Conservation (phyloP, 1,140 invertebrate genomes). For the Eriocheir sinensis region DNA sequence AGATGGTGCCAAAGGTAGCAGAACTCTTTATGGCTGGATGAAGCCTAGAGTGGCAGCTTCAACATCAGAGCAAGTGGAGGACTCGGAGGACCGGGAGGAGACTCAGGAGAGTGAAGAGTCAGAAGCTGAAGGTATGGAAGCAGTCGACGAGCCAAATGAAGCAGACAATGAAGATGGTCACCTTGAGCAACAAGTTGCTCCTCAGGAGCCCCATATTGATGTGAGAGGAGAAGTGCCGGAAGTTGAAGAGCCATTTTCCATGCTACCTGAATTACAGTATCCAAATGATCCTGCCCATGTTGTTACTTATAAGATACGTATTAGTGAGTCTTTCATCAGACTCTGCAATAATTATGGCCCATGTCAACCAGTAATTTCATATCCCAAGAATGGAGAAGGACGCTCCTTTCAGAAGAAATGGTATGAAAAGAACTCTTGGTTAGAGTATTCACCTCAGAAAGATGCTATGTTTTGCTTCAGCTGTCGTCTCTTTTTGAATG, state of each 20-base stretch:
- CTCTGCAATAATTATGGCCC: constrained; percentile 40
- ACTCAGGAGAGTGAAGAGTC: too few species aligned
- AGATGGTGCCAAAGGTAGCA: too few species aligned
- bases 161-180: too few species aligned
- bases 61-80: too few species aligned
- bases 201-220: not conserved
- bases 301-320: constrained; percentile 7
- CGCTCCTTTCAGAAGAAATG: constrained; percentile 59
- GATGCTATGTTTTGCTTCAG: constrained; percentile 35
- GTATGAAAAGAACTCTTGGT: constrained; percentile 44
- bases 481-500: too few species aligned
- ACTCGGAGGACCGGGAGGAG: too few species aligned
- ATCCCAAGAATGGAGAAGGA: constrained; percentile 46
- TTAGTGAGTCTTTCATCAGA: constrained; percentile 44
- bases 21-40: too few species aligned
- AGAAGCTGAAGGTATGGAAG: too few species aligned
- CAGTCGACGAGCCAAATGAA: too few species aligned
- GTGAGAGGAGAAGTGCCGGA: not conserved
- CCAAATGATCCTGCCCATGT: constrained; percentile 58
- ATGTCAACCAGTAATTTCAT: constrained; percentile 55
- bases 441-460: constrained; percentile 50
- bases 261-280: constrained; percentile 24
- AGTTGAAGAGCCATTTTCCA: not conserved
- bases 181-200: too few species aligned
- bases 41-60: too few species aligned